Base-by-base conservation (phyloP, 2,113 vertebrate genomes). In the Uria lomvia region DNA sequence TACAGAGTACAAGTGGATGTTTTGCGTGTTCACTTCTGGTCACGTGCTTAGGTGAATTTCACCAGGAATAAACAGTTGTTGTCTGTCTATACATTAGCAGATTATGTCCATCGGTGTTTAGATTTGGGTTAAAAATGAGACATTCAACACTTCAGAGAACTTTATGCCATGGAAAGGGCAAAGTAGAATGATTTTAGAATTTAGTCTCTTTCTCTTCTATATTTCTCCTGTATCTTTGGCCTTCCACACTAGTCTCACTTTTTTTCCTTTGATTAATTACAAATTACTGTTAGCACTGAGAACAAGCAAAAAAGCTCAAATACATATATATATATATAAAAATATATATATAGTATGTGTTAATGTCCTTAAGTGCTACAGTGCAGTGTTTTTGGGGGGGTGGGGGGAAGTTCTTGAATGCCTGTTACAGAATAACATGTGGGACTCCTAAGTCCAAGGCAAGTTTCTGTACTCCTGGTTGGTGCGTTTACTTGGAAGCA, bases 11-110 rank as follows among this genome's bases (percentile, higher is more conserved):
- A 34, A 52, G 59, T 88, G 23, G 52, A 62, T 90, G 27, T 78
- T 88, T 52, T 86, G 43, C 13, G 6, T 73, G 55, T 67, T 93
- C 65, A 13, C 71, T 76, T 82, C 67, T 86, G 66, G 76, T 38
- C 22, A 58, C 40, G 1, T 56, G 20, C 63, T 77, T 36, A 55
- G 75, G 43, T 90, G 85, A 86, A 71, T 83, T 80, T 83, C 50
- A 47, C n/a, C 30, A 30, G 88, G 63, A 95, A 90, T 92, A 86
- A 95, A 77, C 17, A 53, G 49, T 42, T 88, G 32, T 36, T 65
- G 49, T 27, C 49, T 6, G 45, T 82, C 52, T 55, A 3, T 71
- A 15, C 26, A 6, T 75, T 16, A 86, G 73, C 60, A 63, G 92
- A 83, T 42, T 70, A 62, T 53, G 65, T 92, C 52, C 32, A 22